Conservation (phyloP, 2,113 vertebrate genomes). For the Cyanistes caeruleus region DNA sequence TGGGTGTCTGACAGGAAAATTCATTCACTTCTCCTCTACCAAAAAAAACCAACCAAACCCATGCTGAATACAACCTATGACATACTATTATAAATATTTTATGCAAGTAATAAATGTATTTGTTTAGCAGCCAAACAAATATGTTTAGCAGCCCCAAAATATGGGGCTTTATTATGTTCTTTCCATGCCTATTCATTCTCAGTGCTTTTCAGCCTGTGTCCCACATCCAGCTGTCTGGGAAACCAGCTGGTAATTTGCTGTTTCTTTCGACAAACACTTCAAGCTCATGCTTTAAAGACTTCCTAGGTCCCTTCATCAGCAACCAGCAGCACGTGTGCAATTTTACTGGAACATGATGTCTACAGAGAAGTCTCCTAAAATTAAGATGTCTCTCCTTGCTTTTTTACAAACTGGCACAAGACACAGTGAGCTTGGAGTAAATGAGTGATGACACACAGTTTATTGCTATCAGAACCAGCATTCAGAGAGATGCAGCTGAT, state of each 20-base stretch:
- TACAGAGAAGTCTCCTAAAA: background rate
- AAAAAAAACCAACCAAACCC: background rate
- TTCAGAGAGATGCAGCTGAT: background rate
- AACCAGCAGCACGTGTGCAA: background rate
- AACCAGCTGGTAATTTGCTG: slow-evolving; percentile 2
- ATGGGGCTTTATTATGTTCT: background rate
- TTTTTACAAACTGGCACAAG: background rate
- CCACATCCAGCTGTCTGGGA: background rate
- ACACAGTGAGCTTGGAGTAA: background rate
- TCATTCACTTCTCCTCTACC: background rate
- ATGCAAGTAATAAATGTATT: background rate
- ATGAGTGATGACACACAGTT: background rate
- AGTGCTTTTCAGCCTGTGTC: background rate
- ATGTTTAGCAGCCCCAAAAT: background rate
- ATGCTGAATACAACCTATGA: background rate
- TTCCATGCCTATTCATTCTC: background rate
- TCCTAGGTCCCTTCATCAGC: background rate
- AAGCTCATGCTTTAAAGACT: background rate
- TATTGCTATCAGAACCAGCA: background rate
- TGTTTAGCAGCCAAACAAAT: slow-evolving; percentile 2
- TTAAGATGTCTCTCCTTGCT: background rate
- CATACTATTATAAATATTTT: background rate
- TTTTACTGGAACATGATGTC: background rate
- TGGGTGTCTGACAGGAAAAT: background rate
- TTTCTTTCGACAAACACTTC: background rate